Percentiles rank a stretch among this genome's conserved stretches.
Conservation (phyloP, 2,113 vertebrate genomes). For the Actinemys pallida region DNA sequence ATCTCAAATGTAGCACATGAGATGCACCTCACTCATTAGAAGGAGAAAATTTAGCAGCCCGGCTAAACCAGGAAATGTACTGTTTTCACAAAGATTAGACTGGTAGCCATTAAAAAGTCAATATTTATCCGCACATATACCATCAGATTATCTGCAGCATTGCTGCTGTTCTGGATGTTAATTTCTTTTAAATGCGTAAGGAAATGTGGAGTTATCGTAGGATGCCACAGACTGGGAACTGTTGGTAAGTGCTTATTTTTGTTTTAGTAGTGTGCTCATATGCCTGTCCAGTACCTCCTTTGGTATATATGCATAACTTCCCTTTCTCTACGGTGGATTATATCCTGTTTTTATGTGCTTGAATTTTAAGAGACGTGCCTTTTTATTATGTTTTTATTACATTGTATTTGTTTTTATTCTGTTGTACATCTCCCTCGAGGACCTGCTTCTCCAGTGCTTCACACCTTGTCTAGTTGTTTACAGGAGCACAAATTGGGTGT, state of each 20-base stretch:
- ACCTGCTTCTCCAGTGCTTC: background rate
- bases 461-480: background rate
- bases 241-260: background rate
- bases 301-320: background rate
- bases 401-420: background rate
- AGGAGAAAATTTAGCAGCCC: background rate
- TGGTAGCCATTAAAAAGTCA: background rate
- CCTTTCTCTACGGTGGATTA: accelerated
- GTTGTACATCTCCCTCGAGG: accelerated
- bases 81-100: background rate
- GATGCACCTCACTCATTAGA: background rate
- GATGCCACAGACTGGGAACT: constrained; percentile 53
- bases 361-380: background rate
- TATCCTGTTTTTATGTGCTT: background rate
- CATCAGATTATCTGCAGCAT: background rate
- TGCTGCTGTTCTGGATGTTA: background rate
- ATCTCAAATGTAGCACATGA: background rate
- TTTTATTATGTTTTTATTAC: background rate
- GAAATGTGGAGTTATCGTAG: background rate
- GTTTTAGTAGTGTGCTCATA: background rate
- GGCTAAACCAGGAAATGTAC: background rate
- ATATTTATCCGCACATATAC: background rate
- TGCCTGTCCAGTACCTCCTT: background rate
- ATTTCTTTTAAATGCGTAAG: background rate
- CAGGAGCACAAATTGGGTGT: accelerated